Evolutionary conservation across 1,140 invertebrate species (phyloP), one percentile per base, ranked within the genome.

Genomic region (Littorina saxatilis): DNA sequence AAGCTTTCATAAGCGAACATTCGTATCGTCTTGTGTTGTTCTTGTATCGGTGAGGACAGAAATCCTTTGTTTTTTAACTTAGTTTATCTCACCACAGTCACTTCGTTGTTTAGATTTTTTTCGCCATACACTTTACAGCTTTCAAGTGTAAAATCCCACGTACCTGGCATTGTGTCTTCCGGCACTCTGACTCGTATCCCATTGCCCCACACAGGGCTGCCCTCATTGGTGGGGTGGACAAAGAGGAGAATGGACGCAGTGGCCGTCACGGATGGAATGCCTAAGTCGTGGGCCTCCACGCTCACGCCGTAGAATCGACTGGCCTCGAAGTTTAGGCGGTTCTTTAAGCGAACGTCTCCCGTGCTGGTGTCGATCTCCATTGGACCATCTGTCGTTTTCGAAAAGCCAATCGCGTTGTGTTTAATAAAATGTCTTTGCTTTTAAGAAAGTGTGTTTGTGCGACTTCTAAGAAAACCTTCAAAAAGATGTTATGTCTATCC

Each of bases 331-430:
- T 73, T 29, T 4, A 73, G 40, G 9, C 15, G 23, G 1, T 20
- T n/a, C 29, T 50, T 73, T 23, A 73, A 39, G 11, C 7, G 5
- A n/a, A 73, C 29, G 7, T 73, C 40, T 1, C 70, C 70, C 5
- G 23, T 50, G 40, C 29, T 29, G 20, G 0, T 15, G 40, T 73
- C n/a, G 43, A 73, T 73, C 17, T 47, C 3, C 23, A 73, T 7
- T 2, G 70, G 70, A 15, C 70, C 70, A 39, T 73, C 70, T 73
- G 70, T 13, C n/a, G n/a, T n/a, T n/a, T n/a, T n/a, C n/a, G 37
- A 35, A 32, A 17, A 68, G 13, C 27, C 29, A 35, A 32, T 63
- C 13, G 27, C 5, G 11, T 58, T 23, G 55, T 58, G 20, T 5
- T 58, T 20, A n/a, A n/a, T 11, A 11, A 11, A 0, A 1, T 1